Base-by-base conservation (phyloP, 2,888 invertebrate genomes). In the Drosophila quinaria region DNA sequence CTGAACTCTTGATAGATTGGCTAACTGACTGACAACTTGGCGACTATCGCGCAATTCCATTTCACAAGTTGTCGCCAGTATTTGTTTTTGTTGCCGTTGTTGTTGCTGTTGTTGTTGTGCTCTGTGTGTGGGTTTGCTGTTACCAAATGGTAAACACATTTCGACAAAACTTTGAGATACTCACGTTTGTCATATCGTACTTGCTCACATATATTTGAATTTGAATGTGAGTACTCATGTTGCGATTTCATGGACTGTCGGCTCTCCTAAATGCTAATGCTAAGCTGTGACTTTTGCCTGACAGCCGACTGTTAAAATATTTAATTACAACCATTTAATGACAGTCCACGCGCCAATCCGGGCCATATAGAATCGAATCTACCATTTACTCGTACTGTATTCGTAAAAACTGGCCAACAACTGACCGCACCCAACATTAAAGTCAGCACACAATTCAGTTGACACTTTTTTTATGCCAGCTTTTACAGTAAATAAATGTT, bases 251-350 rank as follows among this genome's bases (percentile, higher is more conserved):
- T 44, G 78, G 68, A 8, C 33, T 44, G 63, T 76, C 64, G 56
- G 37, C 39, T 79, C 31, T 39, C 33, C 62, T 47, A 61, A 68
- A 77, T 68, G 85, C 65, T 72, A 82, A 80, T 86, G 83, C 74
- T 67, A 62, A 70, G 71, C 83, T 74, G 44, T 67, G 76, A 59
- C 70, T 81, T 66, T 61, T 52, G 62, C 17, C 54, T 67, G 86
- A 70, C 87, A 71, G 63, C 25, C 33, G 66, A 50, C 44, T 61
- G 84, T 69, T 77, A 61, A 71, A 87, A 82, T 82, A 84, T 82
- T 82, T 82, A 82, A 82, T 82, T 82, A 83, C 87, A 67, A 49
- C 44, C 67, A 67, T 71, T 87, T 77, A 89, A 77, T 77, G 89
- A 54, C 78, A 62, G 60, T 61, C 66, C 69, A 77, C 69, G 64